Conservation (phyloP, 2,113 vertebrate species). For the Beaufortia kweichowensis region DNA sequence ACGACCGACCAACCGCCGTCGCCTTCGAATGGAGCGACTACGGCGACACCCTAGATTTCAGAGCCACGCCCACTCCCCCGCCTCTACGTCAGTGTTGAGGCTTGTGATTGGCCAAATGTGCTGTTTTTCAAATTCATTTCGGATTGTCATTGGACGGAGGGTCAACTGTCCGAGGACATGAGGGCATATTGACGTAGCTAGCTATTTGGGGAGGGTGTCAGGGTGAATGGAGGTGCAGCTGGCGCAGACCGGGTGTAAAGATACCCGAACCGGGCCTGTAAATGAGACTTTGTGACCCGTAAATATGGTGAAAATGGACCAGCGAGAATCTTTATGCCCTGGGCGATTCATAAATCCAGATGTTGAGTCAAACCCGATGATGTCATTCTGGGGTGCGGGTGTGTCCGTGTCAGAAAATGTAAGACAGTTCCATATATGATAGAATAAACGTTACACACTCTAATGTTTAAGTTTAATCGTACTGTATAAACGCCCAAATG, state of each 20-base stretch:
- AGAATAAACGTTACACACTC: not conserved
- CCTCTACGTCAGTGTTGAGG: constrained; percentile 51
- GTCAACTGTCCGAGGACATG: constrained; percentile 28
- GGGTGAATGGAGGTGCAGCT: constrained; percentile 50
- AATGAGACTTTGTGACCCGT: constrained; percentile 2
- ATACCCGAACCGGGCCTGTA: not conserved
- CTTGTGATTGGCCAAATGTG: constrained; percentile 48
- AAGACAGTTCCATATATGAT: not conserved
- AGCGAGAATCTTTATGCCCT: not conserved
- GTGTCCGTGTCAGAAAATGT: constrained; percentile 48
- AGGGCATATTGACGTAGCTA: constrained; percentile 56
- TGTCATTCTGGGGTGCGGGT: constrained; percentile 71
- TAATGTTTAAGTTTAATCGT: no score
- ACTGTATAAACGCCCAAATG: no score
- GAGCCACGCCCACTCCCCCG: constrained; percentile 61
- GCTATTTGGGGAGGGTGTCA: constrained; percentile 58
- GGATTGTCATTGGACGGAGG: constrained; percentile 58
- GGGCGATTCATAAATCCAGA: constrained; percentile 57
- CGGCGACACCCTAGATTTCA: constrained; percentile 73
- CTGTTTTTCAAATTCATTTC: constrained; percentile 13
- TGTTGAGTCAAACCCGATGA: constrained; percentile 71
- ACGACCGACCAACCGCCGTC: constrained; percentile 80
- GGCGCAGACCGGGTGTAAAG: constrained; percentile 5
- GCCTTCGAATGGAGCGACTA: constrained; percentile 78
- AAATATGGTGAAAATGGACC: not conserved